Conservation (phyloP, 1,140 invertebrate species). For the Idris sp. region DNA sequence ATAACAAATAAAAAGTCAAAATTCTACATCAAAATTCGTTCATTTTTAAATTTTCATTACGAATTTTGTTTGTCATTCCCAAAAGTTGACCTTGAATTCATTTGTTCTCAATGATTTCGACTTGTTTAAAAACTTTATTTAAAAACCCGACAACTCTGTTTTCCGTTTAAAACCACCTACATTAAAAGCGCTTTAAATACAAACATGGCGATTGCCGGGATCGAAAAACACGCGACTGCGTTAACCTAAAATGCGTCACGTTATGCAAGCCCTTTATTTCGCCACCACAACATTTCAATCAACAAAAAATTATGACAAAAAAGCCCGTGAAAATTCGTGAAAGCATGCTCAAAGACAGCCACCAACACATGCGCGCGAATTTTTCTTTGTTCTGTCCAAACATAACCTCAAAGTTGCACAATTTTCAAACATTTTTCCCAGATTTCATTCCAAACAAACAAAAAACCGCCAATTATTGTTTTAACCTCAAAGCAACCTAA, state of each 20-base stretch:
- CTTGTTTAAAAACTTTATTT: conserved; percentile 10
- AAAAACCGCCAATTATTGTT: too few relatives aligned
- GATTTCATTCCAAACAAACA: too few relatives aligned
- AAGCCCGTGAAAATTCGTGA: too few relatives aligned
- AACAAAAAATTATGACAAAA: too few relatives aligned
- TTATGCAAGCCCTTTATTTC: conserved; percentile 16
- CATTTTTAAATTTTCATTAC: too few relatives aligned
- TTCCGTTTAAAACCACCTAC: conserved; percentile 43
- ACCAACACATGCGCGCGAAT: too few relatives aligned
- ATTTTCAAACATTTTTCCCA: not conserved
- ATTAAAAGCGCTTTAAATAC: conserved; percentile 69
- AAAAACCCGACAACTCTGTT: conserved; percentile 16
- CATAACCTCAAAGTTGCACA: conserved; percentile 8
- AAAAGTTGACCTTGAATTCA: conserved; percentile 12
- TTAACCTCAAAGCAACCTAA: too few relatives aligned
- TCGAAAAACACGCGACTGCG: conserved; percentile 62
- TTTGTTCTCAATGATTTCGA: conserved; percentile 17
- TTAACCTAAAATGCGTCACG: conserved; percentile 44
- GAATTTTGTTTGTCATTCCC: too few relatives aligned
- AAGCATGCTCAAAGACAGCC: too few relatives aligned
- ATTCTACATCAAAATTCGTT: too few relatives aligned
- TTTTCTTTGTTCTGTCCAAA: conserved; percentile 9
- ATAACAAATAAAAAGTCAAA: too few relatives aligned
- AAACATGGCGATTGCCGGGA: conserved; percentile 76
- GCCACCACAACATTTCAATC: too few relatives aligned